phyloP scores from a whole-genome alignment of 2,797 vertebrate species.

The Podarcis lilfordi region DNA sequence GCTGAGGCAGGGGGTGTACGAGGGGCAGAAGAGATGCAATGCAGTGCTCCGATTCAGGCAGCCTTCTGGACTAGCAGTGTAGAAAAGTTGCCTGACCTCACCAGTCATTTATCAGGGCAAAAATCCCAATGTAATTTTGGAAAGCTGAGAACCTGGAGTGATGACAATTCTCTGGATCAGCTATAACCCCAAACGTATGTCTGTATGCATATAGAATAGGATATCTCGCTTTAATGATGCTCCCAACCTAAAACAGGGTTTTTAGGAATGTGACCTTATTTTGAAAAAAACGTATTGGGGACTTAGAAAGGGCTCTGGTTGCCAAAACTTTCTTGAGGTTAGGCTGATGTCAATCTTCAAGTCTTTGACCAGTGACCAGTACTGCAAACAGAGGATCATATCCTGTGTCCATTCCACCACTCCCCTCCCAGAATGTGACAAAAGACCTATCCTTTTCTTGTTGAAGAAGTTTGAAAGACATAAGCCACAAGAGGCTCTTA shows the following conservation, averaged over 20 bases:
- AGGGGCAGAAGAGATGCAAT: neutral
- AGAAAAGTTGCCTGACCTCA: neutral
- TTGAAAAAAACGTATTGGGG: neutral
- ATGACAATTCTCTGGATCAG: neutral
- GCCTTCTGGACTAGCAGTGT: neutral
- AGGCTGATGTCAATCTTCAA: no score
- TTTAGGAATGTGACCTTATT: neutral
- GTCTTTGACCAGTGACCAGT: neutral
- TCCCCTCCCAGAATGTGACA: neutral
- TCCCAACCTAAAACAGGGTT: neutral
- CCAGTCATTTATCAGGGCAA: neutral
- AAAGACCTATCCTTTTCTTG: neutral
- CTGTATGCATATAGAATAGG: neutral
- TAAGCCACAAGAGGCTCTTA: neutral
- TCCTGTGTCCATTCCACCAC: neutral
- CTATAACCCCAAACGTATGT: neutral
- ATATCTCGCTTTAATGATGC: neutral
- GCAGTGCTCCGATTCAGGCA: neutral
- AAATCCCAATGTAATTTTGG: neutral
- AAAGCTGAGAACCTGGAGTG: neutral
- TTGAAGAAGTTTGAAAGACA: neutral
- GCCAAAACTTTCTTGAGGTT: neutral
- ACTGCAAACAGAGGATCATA: neutral
- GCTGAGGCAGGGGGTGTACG: no score
- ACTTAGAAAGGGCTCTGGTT: neutral